Evolutionary conservation across 2,113 vertebrate genomes (phyloP).

Genomic region (Grantiella picta): DNA sequence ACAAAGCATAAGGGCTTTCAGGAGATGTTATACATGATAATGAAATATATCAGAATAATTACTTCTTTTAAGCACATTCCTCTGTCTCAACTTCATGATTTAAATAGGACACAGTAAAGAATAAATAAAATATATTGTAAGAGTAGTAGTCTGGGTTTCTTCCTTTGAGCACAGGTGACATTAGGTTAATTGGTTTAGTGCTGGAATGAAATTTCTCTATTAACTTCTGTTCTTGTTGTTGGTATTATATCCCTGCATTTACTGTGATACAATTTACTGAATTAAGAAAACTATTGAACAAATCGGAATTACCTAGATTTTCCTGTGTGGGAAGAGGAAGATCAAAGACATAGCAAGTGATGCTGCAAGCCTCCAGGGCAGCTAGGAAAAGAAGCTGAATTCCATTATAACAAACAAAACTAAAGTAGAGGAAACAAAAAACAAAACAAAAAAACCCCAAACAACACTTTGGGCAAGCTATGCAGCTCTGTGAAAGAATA

Average conservation of each 20-base stretch:
- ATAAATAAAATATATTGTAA: background rate
- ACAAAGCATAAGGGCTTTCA: background rate
- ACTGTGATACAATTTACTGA: background rate
- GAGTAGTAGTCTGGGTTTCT: background rate
- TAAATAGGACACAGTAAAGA: background rate
- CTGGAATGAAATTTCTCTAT: background rate
- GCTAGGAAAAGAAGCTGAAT: background rate
- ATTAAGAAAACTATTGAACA: background rate
- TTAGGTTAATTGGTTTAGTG: background rate
- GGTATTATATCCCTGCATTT: background rate
- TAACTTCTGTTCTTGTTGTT: background rate
- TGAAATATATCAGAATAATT: background rate
- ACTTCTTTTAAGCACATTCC: background rate
- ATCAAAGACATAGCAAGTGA: background rate
- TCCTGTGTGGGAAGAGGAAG: background rate
- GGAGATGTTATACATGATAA: background rate
- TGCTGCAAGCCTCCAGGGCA: background rate
- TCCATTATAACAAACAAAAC: background rate
- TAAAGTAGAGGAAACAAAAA: background rate
- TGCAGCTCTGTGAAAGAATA: background rate
- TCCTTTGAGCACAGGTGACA: background rate
- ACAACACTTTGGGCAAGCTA: background rate
- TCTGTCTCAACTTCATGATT: background rate
- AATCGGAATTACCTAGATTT: background rate
- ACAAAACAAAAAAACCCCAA: accelerated